A percentile compares a stretch with the other conserved stretches of the same genome.
These are phyloP conservation scores for Sipha flava DNA, from an alignment of 1,140 invertebrate species.

Conservation along the genomic window DNA sequence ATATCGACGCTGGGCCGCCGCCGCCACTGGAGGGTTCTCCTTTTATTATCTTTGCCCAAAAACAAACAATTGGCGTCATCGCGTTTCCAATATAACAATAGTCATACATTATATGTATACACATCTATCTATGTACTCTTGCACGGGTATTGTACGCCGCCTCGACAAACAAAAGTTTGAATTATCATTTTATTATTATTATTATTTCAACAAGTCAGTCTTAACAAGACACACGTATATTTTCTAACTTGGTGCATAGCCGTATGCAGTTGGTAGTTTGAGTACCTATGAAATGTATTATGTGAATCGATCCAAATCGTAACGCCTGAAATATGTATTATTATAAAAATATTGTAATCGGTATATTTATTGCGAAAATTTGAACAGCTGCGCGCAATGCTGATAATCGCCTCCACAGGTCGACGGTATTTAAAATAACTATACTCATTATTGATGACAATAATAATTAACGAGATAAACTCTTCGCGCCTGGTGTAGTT, in stretches of 20 bases:
- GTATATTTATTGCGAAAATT: not conserved
- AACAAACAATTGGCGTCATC: conserved; percentile 14
- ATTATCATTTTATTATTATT: conserved; percentile 12
- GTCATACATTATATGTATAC: not conserved
- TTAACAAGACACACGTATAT: too few species aligned
- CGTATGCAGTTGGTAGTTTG: too few species aligned
- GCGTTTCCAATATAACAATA: conserved; percentile 13
- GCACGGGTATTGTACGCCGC: not conserved
- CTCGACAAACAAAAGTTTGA: not conserved
- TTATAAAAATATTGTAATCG: too few species aligned
- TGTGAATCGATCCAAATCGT: too few species aligned
- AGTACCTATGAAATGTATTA: too few species aligned
- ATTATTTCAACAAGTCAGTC: not conserved
- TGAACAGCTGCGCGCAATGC: not conserved
- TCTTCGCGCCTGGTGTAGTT: too few species aligned
- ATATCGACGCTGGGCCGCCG: not conserved
- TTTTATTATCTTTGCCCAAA: conserved; percentile 22
- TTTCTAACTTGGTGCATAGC: too few species aligned
- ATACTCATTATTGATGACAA: not conserved
- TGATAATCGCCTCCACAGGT: not conserved
- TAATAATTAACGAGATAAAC: not conserved
- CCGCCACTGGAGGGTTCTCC: not conserved
- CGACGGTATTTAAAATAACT: not conserved
- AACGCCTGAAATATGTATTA: too few species aligned
- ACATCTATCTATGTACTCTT: not conserved